Evolutionary conservation across 2,888 invertebrate genomes (phyloP).

Genomic region (Agrotis puta): DNA sequence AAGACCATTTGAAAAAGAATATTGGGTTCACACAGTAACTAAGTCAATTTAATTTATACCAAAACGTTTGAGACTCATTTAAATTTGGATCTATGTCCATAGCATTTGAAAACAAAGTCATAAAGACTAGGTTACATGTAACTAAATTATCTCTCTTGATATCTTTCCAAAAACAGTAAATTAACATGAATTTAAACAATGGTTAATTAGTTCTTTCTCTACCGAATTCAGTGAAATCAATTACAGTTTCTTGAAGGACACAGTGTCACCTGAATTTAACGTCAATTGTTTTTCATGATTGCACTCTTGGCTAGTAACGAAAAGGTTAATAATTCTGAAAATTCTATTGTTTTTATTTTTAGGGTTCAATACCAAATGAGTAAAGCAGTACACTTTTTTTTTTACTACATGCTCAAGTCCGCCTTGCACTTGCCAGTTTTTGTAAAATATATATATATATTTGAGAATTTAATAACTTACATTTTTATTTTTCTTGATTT

Average conservation of each 20-base stretch:
- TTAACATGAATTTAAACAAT: slow-evolving; percentile 49
- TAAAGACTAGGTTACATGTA: background rate
- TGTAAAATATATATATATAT: too few relatives aligned
- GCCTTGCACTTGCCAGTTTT: too few relatives aligned
- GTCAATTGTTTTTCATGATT: background rate
- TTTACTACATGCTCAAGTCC: too few relatives aligned
- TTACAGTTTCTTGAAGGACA: slow-evolving; percentile 10
- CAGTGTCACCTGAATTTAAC: background rate
- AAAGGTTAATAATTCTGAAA: background rate
- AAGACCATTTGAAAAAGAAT: background rate
- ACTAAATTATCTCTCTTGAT: background rate
- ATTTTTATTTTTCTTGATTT: too few relatives aligned
- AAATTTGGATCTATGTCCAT: slow-evolving; percentile 8
- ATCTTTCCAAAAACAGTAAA: slow-evolving; percentile 6
- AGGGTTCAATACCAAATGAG: too few relatives aligned
- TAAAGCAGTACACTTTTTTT: too few relatives aligned
- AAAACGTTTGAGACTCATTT: background rate
- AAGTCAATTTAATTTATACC: background rate
- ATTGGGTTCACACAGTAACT: background rate
- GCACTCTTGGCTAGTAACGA: background rate
- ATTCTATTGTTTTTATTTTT: too few relatives aligned
- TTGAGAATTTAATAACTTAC: too few relatives aligned
- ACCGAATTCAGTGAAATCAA: slow-evolving; percentile 13
- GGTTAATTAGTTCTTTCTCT: slow-evolving; percentile 23
- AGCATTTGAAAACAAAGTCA: slow-evolving; percentile 15